Conservation (phyloP, 2,888 invertebrate species). For the Ormyrus nitidulus region DNA sequence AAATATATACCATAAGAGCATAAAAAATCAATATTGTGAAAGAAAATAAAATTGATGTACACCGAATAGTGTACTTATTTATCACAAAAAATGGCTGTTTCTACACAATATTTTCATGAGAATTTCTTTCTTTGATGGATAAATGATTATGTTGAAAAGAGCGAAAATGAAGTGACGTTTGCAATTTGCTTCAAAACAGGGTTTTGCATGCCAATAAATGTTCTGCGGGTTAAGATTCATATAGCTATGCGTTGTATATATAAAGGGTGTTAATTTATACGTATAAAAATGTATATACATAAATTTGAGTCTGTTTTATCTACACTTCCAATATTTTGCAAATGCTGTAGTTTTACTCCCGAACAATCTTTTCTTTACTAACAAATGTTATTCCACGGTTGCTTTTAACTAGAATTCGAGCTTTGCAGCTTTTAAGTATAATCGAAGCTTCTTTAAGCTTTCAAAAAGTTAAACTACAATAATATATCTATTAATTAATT, state of each 20-base stretch:
- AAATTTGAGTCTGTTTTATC: too few species aligned
- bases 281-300: too few species aligned
- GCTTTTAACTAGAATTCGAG: too few species aligned
- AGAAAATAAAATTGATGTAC: neutral
- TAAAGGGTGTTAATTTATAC: conserved; percentile 47
- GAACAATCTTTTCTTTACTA: too few species aligned
- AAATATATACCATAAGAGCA: neutral
- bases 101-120: conserved; percentile 27
- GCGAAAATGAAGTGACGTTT: conserved; percentile 50
- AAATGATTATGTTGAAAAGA: conserved; percentile 26
- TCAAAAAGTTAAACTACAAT: too few species aligned
- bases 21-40: neutral
- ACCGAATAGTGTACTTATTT: conserved; percentile 14
- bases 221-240: conserved; percentile 50
- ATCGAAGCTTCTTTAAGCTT: too few species aligned
- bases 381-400: too few species aligned
- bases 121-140: conserved; percentile 33
- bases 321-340: too few species aligned
- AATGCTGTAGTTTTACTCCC: too few species aligned
- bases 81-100: conserved; percentile 28
- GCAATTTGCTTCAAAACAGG: conserved; percentile 51
- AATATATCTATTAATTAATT: too few species aligned
- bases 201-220: conserved; percentile 55
- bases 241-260: conserved; percentile 27
- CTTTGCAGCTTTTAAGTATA: too few species aligned